A percentile compares a stretch with the other conserved stretches of the same genome.
phyloP scores from a whole-genome alignment of 1,140 invertebrate genomes.

The Drosophila kanapiae region DNA sequence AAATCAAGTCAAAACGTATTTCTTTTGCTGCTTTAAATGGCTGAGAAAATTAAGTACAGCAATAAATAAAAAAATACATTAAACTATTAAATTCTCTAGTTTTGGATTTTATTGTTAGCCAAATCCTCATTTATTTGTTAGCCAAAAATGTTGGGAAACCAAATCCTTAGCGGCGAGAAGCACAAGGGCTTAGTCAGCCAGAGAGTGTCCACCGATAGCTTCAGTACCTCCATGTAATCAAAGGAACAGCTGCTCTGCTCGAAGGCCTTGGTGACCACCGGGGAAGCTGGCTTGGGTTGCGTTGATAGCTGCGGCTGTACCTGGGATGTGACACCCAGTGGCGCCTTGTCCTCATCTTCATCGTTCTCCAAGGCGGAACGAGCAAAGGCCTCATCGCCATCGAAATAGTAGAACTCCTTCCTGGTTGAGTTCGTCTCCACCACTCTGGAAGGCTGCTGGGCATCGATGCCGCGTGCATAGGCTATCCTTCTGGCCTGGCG shows the following conservation, averaged over 20 bases:
- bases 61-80: neutral
- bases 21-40: neutral
- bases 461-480: constrained; percentile 60
- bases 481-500: constrained; percentile 58
- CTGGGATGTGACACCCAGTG: neutral
- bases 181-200: constrained; percentile 82
- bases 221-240: constrained; percentile 74
- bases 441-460: constrained; percentile 62
- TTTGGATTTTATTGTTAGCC: constrained; percentile 5
- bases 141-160: constrained; percentile 79
- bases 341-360: constrained; percentile 28
- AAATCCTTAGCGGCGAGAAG: constrained; percentile 71
- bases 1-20: neutral
- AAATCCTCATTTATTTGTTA: constrained; percentile 15
- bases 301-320: neutral
- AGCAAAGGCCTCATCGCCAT: constrained; percentile 78
- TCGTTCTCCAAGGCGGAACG: constrained; percentile 62
- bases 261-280: constrained; percentile 51
- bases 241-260: constrained; percentile 75
- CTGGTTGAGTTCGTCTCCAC: constrained; percentile 80
- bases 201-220: constrained; percentile 72
- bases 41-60: neutral
- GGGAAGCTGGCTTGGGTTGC: neutral
- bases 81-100: neutral
- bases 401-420: constrained; percentile 80